Evolutionary conservation across 2,888 invertebrate species (phyloP), one percentile per base, ranked within the genome.

Genomic region (Eupeodes luniger): DNA sequence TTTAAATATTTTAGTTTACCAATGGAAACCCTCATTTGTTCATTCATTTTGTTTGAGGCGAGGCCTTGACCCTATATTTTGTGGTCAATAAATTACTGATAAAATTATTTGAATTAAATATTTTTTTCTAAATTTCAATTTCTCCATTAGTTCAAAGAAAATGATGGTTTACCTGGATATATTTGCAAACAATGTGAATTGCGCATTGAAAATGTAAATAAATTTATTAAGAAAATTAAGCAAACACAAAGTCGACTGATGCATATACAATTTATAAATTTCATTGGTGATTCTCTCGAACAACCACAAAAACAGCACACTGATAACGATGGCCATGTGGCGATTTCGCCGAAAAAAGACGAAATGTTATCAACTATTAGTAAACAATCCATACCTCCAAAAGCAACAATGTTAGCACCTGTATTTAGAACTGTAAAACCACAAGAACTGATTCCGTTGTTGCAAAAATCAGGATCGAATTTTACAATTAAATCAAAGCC

Each of bases 131-230:
- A 19, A 14, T 16, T 62, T 55, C 4, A 16, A 12, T 44, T 64
- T 14, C 16, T 19, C 6, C 19, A 47, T 44, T 5, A 64, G 64
- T 47, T 64, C 27, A 47, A 27, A 6, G 47, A 44, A 47, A 40
- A 47, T 2, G 64, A 64, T 47, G 64, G 44, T 4, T 19, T 64
- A 14, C 64, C 64, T 10, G 64, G 64, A 14, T 64, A 27, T 47
- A 64, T 64, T 19, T 64, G 64, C 47, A 19, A 7, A 47, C 3
- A 1, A 6, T 64, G 64, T 64, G 19, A 14, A 64, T 0, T 0
- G 2, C 19, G 47, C 16, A 7, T 64, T 1, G 9, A 4, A 5
- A 5, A 5, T 5, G 0, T 62, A 5, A 64, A 7, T 0, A 7
- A 12, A 7, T 64, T 27, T 64, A 12, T 27, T 27, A 27, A 19